Base-by-base conservation (phyloP, 2,113 vertebrate genomes). In the Passerina amoena region DNA sequence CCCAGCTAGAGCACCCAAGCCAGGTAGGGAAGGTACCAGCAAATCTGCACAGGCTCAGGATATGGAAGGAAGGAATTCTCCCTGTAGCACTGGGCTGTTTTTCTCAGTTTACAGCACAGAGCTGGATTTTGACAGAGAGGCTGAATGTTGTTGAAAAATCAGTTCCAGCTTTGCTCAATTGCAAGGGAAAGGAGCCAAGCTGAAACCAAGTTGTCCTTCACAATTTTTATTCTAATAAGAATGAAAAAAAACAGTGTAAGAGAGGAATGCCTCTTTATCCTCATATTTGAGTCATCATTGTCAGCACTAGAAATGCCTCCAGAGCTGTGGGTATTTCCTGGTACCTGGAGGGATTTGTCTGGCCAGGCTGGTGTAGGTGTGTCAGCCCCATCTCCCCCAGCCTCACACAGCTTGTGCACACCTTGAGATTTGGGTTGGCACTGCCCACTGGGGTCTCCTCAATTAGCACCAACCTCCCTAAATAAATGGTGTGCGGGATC, bases 101-200 rank as follows among this genome's bases (percentile, higher is more conserved):
- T 50, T 42, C 75, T 82, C 64, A 21, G 63, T 66, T 82, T 37
- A n/a, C 63, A 82, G 75, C 66, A 51, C 63, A 47, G 65, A 63
- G 59, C 71, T 77, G 71, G 44, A 10, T 81, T 96, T 88, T 94
- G 90, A 78, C 63, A 51, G 75, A 57, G 24, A 83, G 51, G 28
- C 66, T 93, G 75, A 63, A 66, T 45, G 23, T 27, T 77, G 56
- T 31, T 72, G 82, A 68, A 87, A 68, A 73, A 82, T 82, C 63
- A 12, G 8, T 80, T 88, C 86, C 80, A 83, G 86, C 73, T 90
- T 97, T 88, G 59, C 63, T 93, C 70, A 57, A n/a, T 65, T 73
- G 79, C 50, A 61, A 88, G 63, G 66, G 92, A 88, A 86, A 88
- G 63, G 59, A 86, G 88, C 63, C 68, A 61, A 90, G 59, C 53